Conservation (phyloP, 2,888 invertebrate species). For the Eupithecia dodoneata region DNA sequence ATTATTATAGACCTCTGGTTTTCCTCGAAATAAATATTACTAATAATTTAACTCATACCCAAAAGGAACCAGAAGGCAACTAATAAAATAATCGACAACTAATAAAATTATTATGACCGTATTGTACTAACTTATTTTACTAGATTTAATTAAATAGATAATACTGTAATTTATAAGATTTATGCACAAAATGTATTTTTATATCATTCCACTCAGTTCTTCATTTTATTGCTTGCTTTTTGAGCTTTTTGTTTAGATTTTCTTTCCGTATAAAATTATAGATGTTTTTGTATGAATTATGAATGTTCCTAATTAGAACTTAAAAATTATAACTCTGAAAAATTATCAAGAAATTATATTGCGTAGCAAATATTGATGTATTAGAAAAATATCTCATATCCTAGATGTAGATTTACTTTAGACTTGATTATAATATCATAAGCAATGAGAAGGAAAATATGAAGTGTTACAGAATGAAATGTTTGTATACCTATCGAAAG, state of each 20-base stretch:
- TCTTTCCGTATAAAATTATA: neutral
- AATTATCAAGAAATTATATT: constrained; percentile 14
- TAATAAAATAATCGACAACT: neutral
- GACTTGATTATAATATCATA: neutral
- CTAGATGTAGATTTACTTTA: constrained; percentile 3
- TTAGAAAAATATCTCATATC: constrained; percentile 22
- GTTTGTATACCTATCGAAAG: constrained; percentile 31
- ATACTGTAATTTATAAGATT: constrained; percentile 9
- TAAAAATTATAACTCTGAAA: neutral
- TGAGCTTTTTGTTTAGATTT: neutral
- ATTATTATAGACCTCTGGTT: neutral
- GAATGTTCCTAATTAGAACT: constrained; percentile 27
- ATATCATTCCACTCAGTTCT: constrained; percentile 30
- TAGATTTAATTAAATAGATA: constrained; percentile 6
- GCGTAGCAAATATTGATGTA: constrained; percentile 28
- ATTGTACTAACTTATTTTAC: constrained; percentile 5
- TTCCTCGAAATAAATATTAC: neutral
- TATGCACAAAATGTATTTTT: constrained; percentile 31
- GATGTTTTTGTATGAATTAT: constrained; percentile 3
- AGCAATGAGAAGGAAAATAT: constrained; percentile 10
- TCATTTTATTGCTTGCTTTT: constrained; percentile 15
- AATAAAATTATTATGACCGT: neutral
- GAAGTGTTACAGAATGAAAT: constrained; percentile 26
- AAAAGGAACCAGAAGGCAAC: neutral
- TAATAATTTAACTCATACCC: neutral